A percentile compares a stretch with the other conserved stretches of the same genome.
Conservation (phyloP, 64 coral and sea anemone genomes). For the Astreopora myriophthalma region DNA sequence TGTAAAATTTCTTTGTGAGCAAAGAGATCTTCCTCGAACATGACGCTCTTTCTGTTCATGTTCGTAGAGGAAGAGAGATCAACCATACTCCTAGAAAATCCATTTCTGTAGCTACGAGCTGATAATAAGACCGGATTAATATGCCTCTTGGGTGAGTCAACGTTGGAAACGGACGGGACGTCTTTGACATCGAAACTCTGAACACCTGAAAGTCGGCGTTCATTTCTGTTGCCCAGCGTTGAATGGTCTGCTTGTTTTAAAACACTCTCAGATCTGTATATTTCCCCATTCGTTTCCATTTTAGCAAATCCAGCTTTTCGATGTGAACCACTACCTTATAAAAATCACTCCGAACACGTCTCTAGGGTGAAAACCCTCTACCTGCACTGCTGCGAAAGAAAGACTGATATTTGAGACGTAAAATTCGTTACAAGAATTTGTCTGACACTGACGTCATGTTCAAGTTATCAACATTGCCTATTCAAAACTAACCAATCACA, state of each 20-base stretch:
- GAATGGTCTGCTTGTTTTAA: not conserved
- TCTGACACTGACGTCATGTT: conserved; percentile 10
- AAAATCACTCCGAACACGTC: not conserved
- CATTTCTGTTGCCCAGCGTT: not conserved
- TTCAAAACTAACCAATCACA: conserved; percentile 30
- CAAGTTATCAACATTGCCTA: not conserved
- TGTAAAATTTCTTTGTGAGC: conserved; percentile 73
- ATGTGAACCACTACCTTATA: not conserved
- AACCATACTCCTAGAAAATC: conserved; percentile 88
- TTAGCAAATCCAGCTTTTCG: not conserved
- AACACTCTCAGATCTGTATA: not conserved
- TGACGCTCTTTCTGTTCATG: conserved; percentile 56
- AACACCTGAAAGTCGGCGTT: conserved; percentile 17
- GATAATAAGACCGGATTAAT: not conserved
- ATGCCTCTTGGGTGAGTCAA: not conserved
- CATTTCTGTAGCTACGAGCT: conserved; percentile 46
- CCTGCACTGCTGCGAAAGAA: not conserved
- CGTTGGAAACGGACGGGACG: not conserved
- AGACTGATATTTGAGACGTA: conserved; percentile 41
- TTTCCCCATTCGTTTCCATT: not conserved
- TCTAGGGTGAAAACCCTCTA: not conserved
- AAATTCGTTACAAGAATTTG: conserved; percentile 47
- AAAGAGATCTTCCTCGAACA: conserved; percentile 85
- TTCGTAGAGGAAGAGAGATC: conserved; percentile 46
- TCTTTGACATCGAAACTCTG: conserved; percentile 23